Base-by-base conservation (phyloP, 2,888 invertebrate genomes). In the Plusia festucae region DNA sequence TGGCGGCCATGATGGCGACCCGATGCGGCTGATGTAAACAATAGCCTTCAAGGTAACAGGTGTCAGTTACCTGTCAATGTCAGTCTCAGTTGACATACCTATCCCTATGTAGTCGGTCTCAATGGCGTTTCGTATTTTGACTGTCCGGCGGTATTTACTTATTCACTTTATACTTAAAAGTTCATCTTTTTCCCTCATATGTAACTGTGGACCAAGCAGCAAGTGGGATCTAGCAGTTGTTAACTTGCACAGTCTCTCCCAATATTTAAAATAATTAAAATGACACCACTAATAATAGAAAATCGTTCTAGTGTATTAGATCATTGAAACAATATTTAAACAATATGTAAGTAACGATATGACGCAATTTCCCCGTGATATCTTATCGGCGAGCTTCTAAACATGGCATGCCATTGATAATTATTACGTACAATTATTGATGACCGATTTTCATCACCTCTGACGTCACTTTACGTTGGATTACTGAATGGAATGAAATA, bases 331-430 rank as follows among this genome's bases (percentile, higher is more conserved):
- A 32, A 53, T 53, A 49, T 49, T 20, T 0, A 18, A 34, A 60
- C 24, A 40, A 54, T 59, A 24, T 59, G 55, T 20, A 51, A 44
- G 55, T 20, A 51, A 44, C 24, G 49, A 60, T 61, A 55, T 34
- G 54, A 46, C 24, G 22, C 22, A 60, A 70, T 57, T 62, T 53
- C 11, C 13, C 30, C 51, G 24, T 18, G n/a, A 24, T 62, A 79
- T 79, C 65, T 70, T 60, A 79, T 77, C 79, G 51, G 53, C 58
- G 49, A 20, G 51, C 53, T 67, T 70, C 55, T 62, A 61, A 70
- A 68, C 70, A 60, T 34, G 51, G 27, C 44, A 34, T 68, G 61
- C 65, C 64, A 40, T 65, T 64, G 64, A 75, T 73, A 68, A 68
- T 52, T 57, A 55, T 71, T 70, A 75, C 71, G 66, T 64, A 65